Evolutionary conservation across 1,140 invertebrate species (phyloP).

Genomic region (Drosophila auraria): DNA sequence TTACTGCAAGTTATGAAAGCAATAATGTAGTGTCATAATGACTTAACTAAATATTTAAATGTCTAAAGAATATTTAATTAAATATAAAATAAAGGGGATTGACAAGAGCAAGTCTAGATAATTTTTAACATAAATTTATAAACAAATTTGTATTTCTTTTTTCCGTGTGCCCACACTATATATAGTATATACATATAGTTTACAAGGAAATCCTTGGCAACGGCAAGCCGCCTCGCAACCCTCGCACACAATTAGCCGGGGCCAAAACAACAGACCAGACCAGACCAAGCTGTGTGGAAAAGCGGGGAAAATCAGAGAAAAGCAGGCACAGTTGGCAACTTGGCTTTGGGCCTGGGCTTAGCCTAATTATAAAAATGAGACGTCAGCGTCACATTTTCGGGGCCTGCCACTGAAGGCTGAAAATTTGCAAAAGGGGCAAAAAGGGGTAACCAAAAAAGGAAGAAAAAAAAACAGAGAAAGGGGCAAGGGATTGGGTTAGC

Average conservation of each 20-base stretch:
- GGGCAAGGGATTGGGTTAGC: slow-evolving; percentile 9
- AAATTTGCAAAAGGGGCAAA: slow-evolving; percentile 7
- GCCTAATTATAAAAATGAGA: slow-evolving; percentile 79
- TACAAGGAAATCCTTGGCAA: slow-evolving; percentile 4
- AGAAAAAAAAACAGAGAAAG: not conserved
- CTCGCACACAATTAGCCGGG: slow-evolving; percentile 33
- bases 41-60: too few species aligned
- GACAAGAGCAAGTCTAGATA: not conserved
- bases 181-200: not conserved
- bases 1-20: too few species aligned
- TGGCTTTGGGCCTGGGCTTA: slow-evolving; percentile 74
- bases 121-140: not conserved
- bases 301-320: slow-evolving; percentile 11
- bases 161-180: not conserved
- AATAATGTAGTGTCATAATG: too few species aligned
- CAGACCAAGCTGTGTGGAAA: slow-evolving; percentile 11
- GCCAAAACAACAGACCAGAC: slow-evolving; percentile 16
- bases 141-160: not conserved
- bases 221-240: slow-evolving; percentile 3
- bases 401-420: slow-evolving; percentile 31
- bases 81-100: not conserved
- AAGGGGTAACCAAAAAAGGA: not conserved
- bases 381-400: slow-evolving; percentile 69
- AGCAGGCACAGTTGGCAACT: slow-evolving; percentile 64
- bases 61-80: too few species aligned